Evolutionary conservation across 1,140 invertebrate genomes (phyloP).

Genomic region (Drosophila miranda): DNA sequence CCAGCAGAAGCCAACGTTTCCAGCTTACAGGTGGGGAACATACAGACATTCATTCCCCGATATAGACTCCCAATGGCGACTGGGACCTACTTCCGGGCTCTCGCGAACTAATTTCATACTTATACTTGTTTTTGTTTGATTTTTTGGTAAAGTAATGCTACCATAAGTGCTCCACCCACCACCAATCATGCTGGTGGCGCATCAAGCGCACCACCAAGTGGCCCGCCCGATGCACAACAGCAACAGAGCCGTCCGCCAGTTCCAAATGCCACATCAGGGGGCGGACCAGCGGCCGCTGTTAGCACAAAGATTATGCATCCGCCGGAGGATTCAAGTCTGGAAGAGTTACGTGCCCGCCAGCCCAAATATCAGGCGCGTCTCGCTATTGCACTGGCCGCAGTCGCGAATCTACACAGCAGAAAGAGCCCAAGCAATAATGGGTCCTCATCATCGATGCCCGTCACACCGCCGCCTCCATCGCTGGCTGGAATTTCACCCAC

Average conservation of each 20-base stretch:
- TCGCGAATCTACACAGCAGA: constrained; percentile 73
- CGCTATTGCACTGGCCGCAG: constrained; percentile 66
- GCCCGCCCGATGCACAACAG: constrained; percentile 68
- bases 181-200: constrained; percentile 82
- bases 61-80: no score
- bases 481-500: constrained; percentile 69
- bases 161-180: constrained; percentile 87
- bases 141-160: constrained; percentile 85
- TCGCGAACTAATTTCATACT: not conserved
- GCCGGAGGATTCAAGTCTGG: constrained; percentile 95
- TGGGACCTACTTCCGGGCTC: not conserved
- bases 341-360: constrained; percentile 91
- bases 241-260: constrained; percentile 56
- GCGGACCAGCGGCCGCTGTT: constrained; percentile 83
- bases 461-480: constrained; percentile 63
- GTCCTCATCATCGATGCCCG: constrained; percentile 53
- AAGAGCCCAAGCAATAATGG: constrained; percentile 50
- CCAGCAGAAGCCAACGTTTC: constrained; percentile 89
- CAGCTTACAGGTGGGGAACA: constrained; percentile 87
- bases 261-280: constrained; percentile 14
- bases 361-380: constrained; percentile 86
- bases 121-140: constrained; percentile 12
- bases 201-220: constrained; percentile 67
- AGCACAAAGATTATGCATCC: constrained; percentile 97
- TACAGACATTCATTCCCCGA: not conserved